Percentiles rank a stretch among this genome's conserved stretches.
Evolutionary conservation across 2,888 invertebrate species (phyloP).

Genomic region (Zaprionus obscuricornis): DNA sequence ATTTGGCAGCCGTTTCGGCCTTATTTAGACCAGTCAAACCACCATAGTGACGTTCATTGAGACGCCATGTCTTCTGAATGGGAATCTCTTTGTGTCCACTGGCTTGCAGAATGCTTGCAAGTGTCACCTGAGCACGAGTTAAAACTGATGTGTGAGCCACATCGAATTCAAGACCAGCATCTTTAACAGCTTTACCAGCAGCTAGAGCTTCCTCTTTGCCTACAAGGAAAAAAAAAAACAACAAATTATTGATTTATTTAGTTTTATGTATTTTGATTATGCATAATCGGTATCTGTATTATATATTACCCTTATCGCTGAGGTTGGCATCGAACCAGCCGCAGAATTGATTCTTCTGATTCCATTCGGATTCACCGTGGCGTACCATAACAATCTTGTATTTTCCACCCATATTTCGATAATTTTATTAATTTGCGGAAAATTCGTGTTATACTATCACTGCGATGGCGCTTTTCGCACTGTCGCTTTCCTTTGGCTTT

Average conservation of each 20-base stretch:
- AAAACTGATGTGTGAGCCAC: conserved; percentile 92
- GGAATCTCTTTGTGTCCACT: conserved; percentile 89
- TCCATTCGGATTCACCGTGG: conserved; percentile 91
- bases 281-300: neutral
- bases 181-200: conserved; percentile 91
- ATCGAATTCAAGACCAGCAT: conserved; percentile 90
- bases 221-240: conserved; percentile 28
- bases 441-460: conserved; percentile 52
- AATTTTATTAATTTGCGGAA: conserved; percentile 52
- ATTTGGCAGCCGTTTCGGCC: conserved; percentile 93
- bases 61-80: conserved; percentile 90
- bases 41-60: conserved; percentile 95
- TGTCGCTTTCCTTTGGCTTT: conserved; percentile 60
- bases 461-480: conserved; percentile 54
- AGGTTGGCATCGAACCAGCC: conserved; percentile 90
- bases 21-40: conserved; percentile 95
- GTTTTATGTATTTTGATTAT: neutral
- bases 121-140: conserved; percentile 91
- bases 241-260: conserved; percentile 17
- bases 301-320: conserved; percentile 87
- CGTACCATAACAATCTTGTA: conserved; percentile 90
- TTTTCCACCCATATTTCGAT: conserved; percentile 83
- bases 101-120: conserved; percentile 88
- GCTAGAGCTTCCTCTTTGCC: conserved; percentile 82
- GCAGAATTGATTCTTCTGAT: conserved; percentile 89